A percentile compares a stretch with the other conserved stretches of the same genome.
phyloP scores from a whole-genome alignment of 2,888 invertebrate species.

The Dolichomitus sp. region DNA sequence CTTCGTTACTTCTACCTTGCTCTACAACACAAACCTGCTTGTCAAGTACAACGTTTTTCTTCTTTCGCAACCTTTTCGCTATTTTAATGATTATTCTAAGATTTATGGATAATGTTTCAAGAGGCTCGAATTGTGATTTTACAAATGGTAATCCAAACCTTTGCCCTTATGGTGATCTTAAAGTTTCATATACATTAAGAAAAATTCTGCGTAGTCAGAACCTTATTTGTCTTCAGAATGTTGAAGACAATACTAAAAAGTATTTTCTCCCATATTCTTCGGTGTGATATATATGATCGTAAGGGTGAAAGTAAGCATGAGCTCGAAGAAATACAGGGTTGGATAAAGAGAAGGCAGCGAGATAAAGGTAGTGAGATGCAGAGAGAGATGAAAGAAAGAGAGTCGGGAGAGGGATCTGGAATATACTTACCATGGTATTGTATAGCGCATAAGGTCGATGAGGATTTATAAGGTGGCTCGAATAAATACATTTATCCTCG shows the following conservation, averaged over 20 bases:
- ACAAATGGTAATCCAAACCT: not conserved
- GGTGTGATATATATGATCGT: not conserved
- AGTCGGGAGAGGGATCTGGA: slow-evolving; percentile 27
- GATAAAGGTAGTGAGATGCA: slow-evolving; percentile 7
- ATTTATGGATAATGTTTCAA: slow-evolving; percentile 1
- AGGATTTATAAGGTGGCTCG: slow-evolving; percentile 72
- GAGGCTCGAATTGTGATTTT: not conserved
- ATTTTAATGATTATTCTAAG: slow-evolving; percentile 18
- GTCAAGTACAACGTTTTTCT: slow-evolving; percentile 38
- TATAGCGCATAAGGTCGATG: slow-evolving; percentile 63
- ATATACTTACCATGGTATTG: slow-evolving; percentile 38
- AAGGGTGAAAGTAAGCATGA: not conserved
- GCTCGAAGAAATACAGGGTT: not conserved
- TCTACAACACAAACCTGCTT: slow-evolving; percentile 48
- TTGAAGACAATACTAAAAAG: not conserved
- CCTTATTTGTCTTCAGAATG: not conserved
- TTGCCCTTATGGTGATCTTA: no score
- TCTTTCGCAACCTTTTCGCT: slow-evolving; percentile 9
- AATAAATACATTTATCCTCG: slow-evolving; percentile 65
- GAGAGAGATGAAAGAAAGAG: slow-evolving; percentile 13
- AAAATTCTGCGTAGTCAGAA: no score
- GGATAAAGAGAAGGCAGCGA: not conserved
- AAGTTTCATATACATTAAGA: not conserved
- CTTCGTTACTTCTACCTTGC: slow-evolving; percentile 47
- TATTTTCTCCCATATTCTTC: not conserved